Evolutionary conservation across 1,140 invertebrate species (phyloP), one percentile per base, ranked within the genome.

Genomic region (Cecropterus lyciades): DNA sequence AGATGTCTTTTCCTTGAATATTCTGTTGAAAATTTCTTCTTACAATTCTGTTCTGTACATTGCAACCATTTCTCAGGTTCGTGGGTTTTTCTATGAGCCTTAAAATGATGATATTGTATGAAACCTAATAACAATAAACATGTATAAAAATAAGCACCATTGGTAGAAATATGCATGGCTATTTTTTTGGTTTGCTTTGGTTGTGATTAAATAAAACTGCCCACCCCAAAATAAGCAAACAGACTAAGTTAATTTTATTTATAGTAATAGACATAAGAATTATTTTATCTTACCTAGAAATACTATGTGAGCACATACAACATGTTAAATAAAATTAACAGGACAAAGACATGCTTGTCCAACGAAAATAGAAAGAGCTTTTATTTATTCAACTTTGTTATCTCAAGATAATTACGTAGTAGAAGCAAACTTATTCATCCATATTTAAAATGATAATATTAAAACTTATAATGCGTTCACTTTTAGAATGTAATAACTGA

Each of bases 81-180:
- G 49, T 91, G 89, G 5, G 65, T 74, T 51, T 80, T 87, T 9
- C 83, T 33, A 46, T 91, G 89, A 0, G 74, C 73, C 65, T 89
- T 89, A 46, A 89, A 77, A 76, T 91, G 85, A 69, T 91, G 85
- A 0, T 66, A 73, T 51, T 91, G 89, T 17, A 89, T 87, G 27
- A 89, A 91, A 56, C 89, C 89, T 91, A 67, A 30, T 62, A 24
- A 15, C 42, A 16, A 49, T 14, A 37, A 9, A 56, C 20, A 53
- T 20, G n/a, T 55, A 59, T 27, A 40, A 14, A 40, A 11, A 56
- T 33, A 0, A 52, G 5, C 10, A 52, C 15, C 42, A 1, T 45
- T 11, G 7, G 1, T 11, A 37, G 1, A 7, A 37, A 37, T 1
- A 37, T 37, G n/a, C 1, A 11, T 11, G n/a, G 3, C 27, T 8